Evolutionary conservation across 2,797 vertebrate genomes (phyloP), one percentile per base, ranked within the genome.

Genomic region (Lacerta bilineata): DNA sequence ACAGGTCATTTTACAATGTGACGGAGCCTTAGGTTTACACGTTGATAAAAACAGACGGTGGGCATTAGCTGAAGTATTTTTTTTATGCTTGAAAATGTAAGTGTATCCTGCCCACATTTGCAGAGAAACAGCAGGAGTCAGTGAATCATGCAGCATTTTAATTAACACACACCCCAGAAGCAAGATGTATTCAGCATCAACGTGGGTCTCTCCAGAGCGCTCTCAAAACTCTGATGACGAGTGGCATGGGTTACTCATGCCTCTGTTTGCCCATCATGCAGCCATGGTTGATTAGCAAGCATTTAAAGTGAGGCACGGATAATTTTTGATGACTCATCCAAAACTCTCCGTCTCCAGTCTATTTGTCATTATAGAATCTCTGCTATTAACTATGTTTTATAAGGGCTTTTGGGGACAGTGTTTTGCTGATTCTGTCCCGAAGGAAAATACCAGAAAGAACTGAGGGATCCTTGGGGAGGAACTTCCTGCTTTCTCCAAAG

Each of bases 61-160:
- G 89, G 92, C 91, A 90, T 72, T 86, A 90, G 88, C 90, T 29
- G 61, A 90, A 89, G 86, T 71, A 55, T 80, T 95, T 88, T n/a
- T 88, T 92, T 86, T 55, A 94, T 87, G 87, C 64, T 76, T 80
- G 93, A 87, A 93, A 89, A 95, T 91, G 91, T 91, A 93, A 39
- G 39, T 93, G 87, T 71, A 90, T 85, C 86, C 90, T 93, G 92
- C 93, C 92, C 94, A 94, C 93, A 94, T 93, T 89, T 95, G 91
- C 93, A 92, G 93, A 83, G 80, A 96, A 93, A 95, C 93, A 94
- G 92, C 92, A 94, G 94, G 94, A 95, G 93, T 92, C 84, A 91
- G 84, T 95, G 95, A 96, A 91, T 96, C 94, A 96, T 96, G 89
- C 90, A 96, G 94, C 91, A 95, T 95, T 96, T 95, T 95, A 95